Evolutionary conservation across 2,797 vertebrate genomes (phyloP), one percentile per base, ranked within the genome.

Genomic region (Acanthornis magna): DNA sequence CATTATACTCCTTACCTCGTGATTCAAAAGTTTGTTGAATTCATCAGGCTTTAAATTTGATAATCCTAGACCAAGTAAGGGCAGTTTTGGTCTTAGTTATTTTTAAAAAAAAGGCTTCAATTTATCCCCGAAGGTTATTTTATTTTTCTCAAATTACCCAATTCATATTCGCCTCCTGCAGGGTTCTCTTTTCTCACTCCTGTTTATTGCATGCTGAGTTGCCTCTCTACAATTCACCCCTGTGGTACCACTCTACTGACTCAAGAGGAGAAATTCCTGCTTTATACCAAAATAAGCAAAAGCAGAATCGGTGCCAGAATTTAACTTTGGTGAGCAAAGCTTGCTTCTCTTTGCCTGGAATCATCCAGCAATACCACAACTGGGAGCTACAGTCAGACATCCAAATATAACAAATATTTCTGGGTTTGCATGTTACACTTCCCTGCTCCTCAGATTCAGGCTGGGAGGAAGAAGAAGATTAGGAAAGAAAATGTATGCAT

Each of bases 341-440:
- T 93, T 88, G 22, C 43, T 93, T 82, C 70, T 90, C 73, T 63
- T 73, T 85, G 63, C 85, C 79, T 84, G 82, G 91, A 94, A 94
- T 94, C 79, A 63, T 87, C 89, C 71, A 72, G 63, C 0, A 0
- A 77, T 85, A 71, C 83, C 89, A 63, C 91, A 84, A 76, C 45
- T 27, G 34, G 48, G 79, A 84, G 23, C 63, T 84, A 11, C 6
- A 74, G 63, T 55, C 77, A 73, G 80, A 51, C 80, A 91, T 85
- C 80, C 91, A 95, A 95, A 86, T 71, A 82, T 11, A 88, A 88
- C 71, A 90, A 90, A 63, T 95, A 88, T 91, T 96, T 77, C 80
- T 91, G 71, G 71, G 45, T 88, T 90, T 94, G 60, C 67, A 67
- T 27, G 15, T 70, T 90, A 50, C 11, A 3, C 45, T 90, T 86